A percentile compares a stretch with the other conserved stretches of the same genome.
Evolutionary conservation across 1,140 invertebrate species (phyloP).

Genomic region (Drosophila bocki): DNA sequence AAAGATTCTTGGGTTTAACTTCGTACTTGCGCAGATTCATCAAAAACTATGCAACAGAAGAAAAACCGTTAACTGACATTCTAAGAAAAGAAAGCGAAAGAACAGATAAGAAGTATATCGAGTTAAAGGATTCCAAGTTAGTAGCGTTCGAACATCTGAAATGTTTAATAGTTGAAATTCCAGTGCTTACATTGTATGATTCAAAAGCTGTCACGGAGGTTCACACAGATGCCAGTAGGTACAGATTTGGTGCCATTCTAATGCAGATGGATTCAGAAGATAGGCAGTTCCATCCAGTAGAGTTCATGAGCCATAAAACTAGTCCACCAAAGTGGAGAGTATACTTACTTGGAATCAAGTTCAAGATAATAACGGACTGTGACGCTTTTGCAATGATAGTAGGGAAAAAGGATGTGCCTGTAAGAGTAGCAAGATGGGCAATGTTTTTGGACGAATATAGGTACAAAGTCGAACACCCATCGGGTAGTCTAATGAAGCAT

Average conservation of each 20-base stretch:
- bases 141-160: neutral
- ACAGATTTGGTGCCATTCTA: neutral
- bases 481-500: neutral
- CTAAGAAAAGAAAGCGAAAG: no score
- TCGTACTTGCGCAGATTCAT: conserved; percentile 2
- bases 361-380: conserved; percentile 4
- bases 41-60: neutral
- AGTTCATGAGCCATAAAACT: neutral
- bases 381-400: neutral
- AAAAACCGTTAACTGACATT: neutral
- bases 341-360: neutral
- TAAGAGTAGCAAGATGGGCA: neutral
- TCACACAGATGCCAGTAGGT: neutral
- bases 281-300: neutral
- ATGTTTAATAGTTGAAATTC: neutral
- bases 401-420: neutral
- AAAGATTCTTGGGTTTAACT: neutral
- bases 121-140: no score
- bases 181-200: neutral
- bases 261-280: conserved; percentile 1
- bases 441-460: neutral
- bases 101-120: neutral
- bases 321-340: neutral
- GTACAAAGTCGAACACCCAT: neutral
- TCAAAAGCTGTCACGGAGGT: neutral